Evolutionary conservation across 2,888 invertebrate genomes (phyloP).

Genomic region (Watsonalla binaria): DNA sequence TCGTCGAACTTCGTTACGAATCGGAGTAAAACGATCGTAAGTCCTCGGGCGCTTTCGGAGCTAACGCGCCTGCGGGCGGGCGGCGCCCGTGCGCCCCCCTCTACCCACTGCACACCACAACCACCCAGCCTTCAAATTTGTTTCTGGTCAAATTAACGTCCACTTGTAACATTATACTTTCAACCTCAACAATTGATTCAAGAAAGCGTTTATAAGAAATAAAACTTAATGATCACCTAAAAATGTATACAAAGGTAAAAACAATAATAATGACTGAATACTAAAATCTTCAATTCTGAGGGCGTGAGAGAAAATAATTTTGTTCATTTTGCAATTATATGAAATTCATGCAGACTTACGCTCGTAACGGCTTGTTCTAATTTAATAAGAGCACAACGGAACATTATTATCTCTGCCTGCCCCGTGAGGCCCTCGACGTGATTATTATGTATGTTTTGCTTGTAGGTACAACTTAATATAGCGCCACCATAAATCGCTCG

Average conservation of each 20-base stretch:
- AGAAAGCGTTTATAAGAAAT: too few relatives aligned
- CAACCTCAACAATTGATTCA: slow-evolving; percentile 4
- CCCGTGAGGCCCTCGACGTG: slow-evolving; percentile 36
- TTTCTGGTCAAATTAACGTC: slow-evolving; percentile 46
- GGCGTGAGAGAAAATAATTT: too few relatives aligned
- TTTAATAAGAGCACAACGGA: slow-evolving; percentile 47
- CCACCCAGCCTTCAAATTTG: slow-evolving; percentile 57
- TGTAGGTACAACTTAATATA: too few relatives aligned
- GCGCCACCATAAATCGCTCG: too few relatives aligned
- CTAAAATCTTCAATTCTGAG: too few relatives aligned
- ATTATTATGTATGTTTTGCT: too few relatives aligned
- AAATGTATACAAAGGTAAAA: too few relatives aligned
- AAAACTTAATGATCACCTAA: too few relatives aligned
- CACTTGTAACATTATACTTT: slow-evolving; percentile 18
- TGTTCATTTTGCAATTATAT: too few relatives aligned
- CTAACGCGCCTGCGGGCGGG: slow-evolving; percentile 74
- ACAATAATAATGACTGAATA: too few relatives aligned
- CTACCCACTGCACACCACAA: slow-evolving; percentile 49
- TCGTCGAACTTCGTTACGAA: slow-evolving; percentile 74
- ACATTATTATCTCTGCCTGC: slow-evolving; percentile 51
- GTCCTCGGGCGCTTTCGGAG: slow-evolving; percentile 71
- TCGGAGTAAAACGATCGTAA: slow-evolving; percentile 72
- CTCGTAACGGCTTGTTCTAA: slow-evolving; percentile 47
- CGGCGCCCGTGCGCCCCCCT: slow-evolving; percentile 62
- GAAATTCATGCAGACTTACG: slow-evolving; percentile 27